Evolutionary conservation across 2,888 invertebrate species (phyloP).

Genomic region (Dichetophora obliterata): DNA sequence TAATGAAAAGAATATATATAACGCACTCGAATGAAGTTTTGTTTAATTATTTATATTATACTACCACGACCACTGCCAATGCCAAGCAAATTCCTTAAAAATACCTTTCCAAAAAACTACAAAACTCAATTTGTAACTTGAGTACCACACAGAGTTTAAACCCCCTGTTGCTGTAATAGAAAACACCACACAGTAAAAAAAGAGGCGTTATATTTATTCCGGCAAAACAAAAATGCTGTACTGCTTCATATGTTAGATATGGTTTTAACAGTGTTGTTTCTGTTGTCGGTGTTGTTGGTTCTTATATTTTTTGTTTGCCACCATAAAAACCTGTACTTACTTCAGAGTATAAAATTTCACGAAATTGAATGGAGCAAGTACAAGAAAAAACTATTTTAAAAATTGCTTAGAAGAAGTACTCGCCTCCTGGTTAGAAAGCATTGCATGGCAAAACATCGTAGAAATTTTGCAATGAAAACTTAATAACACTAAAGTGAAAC

Average conservation of each 20-base stretch:
- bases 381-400: conserved; percentile 25
- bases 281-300: conserved; percentile 3
- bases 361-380: neutral
- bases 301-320: neutral
- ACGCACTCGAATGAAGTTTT: too few species aligned
- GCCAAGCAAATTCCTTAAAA: too few species aligned
- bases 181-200: conserved; percentile 47
- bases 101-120: conserved; percentile 39
- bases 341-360: conserved; percentile 19
- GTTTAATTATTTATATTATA: too few species aligned
- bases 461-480: neutral
- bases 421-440: conserved; percentile 33
- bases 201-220: neutral
- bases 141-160: conserved; percentile 54
- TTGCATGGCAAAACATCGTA: conserved; percentile 23
- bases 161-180: conserved; percentile 53
- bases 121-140: conserved; percentile 64
- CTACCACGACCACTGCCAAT: too few species aligned
- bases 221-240: neutral
- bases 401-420: conserved; percentile 33
- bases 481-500: neutral
- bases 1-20: too few species aligned
- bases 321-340: conserved; percentile 34
- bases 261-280: neutral
- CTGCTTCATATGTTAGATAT: too few species aligned